These are phyloP conservation scores for Galaxias olidus DNA, from an alignment of 2,797 vertebrate species.

Conservation along the genomic window DNA sequence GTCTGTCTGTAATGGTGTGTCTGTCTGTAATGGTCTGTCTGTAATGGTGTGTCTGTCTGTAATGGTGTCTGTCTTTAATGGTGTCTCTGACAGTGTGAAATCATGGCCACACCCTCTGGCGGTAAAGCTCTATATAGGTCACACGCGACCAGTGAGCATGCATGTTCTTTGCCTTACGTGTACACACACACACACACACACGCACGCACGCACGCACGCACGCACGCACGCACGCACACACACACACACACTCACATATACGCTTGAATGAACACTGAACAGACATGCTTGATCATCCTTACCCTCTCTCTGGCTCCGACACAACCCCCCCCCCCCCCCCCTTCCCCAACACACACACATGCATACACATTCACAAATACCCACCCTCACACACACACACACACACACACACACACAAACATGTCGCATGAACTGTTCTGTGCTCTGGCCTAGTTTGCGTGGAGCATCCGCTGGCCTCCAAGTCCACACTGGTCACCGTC, in stretches of 20 bases:
- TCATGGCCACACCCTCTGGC: slow-evolving; percentile 26
- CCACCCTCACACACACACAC: no score
- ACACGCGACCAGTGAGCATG: not conserved
- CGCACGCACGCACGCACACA: slow-evolving; percentile 1
- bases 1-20: no score
- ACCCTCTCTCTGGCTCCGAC: not conserved
- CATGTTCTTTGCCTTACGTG: not conserved
- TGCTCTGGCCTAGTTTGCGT: no score
- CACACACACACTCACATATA: slow-evolving; percentile 12
- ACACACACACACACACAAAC: slow-evolving; percentile 7
- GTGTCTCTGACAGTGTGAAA: slow-evolving; percentile 13
- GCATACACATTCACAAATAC: no score
- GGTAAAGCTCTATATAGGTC: slow-evolving; percentile 10
- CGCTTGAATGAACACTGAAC: not conserved
- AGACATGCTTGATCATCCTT: not conserved
- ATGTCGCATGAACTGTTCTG: no score
- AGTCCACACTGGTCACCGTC: not conserved
- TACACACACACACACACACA: slow-evolving; percentile 1
- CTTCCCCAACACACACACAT: no score
- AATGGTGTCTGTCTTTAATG: not conserved
- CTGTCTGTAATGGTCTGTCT: no score
- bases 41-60: not conserved
- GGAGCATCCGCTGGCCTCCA: no score
- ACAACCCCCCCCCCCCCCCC: slow-evolving; percentile 8
- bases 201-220: not conserved